A percentile compares a stretch with the other conserved stretches of the same genome.
These are phyloP conservation scores for Cossypha niveicapilla DNA, from an alignment of 2,797 vertebrate genomes.

Conservation along the genomic window DNA sequence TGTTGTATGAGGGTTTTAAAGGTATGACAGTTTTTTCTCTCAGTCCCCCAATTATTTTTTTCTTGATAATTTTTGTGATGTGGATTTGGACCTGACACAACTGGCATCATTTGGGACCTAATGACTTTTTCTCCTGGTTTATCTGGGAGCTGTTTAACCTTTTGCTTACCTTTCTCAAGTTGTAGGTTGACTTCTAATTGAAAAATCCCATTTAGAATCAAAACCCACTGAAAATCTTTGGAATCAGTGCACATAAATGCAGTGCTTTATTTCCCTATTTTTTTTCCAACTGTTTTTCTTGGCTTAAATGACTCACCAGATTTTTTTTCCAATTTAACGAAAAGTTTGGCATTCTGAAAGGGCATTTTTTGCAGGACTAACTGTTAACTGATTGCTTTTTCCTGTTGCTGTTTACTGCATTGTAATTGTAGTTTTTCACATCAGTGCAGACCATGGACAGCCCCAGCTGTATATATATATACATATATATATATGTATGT, in stretches of 20 bases:
- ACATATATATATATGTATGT: too few species aligned
- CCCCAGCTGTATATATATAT: background rate
- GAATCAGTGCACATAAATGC: background rate
- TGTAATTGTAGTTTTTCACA: background rate
- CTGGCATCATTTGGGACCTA: background rate
- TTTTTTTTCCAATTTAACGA: constrained; percentile 32
- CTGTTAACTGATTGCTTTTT: background rate
- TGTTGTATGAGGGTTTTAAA: background rate
- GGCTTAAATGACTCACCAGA: constrained; percentile 26
- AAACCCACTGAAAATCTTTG: background rate
- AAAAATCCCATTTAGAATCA: background rate
- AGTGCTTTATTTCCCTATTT: background rate
- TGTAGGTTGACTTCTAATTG: background rate
- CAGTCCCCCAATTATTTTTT: background rate
- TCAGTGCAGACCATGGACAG: background rate
- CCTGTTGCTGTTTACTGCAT: background rate
- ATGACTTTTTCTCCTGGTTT: background rate
- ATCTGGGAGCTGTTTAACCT: background rate
- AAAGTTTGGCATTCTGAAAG: constrained; percentile 37
- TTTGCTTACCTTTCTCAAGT: background rate
- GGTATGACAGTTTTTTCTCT: background rate
- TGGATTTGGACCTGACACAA: background rate
- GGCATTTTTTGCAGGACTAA: constrained; percentile 4
- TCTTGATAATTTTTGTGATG: background rate
- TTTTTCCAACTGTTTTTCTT: constrained; percentile 31